These are phyloP conservation scores for Scarus forsteni DNA, from an alignment of 2,797 vertebrate genomes.

Conservation along the genomic window DNA sequence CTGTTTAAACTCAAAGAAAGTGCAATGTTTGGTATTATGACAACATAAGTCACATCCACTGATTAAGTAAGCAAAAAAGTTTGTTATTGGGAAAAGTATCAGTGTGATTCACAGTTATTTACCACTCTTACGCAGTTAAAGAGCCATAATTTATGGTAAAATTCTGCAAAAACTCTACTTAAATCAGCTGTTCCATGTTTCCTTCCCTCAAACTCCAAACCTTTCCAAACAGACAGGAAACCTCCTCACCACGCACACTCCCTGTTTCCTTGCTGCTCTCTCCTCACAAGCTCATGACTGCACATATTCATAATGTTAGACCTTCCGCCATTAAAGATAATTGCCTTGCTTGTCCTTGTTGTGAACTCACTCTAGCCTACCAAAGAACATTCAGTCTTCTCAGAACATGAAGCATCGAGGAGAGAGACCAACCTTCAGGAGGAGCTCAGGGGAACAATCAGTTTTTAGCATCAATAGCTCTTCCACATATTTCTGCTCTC, in stretches of 20 bases:
- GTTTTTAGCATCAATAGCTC: slow-evolving; percentile 3
- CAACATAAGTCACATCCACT: too few species aligned
- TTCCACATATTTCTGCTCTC: slow-evolving; percentile 11
- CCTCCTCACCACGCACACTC: slow-evolving; percentile 14
- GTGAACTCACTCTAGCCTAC: slow-evolving; percentile 58
- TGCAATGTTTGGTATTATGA: too few species aligned
- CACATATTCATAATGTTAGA: slow-evolving; percentile 46
- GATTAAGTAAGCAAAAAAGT: too few species aligned
- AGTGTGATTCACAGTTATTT: too few species aligned
- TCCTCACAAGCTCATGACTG: slow-evolving; percentile 33
- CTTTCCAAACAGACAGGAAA: slow-evolving; percentile 16
- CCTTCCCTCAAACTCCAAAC: slow-evolving; percentile 5
- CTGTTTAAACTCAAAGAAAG: too few species aligned
- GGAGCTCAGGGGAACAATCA: slow-evolving; percentile 28
- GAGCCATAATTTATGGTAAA: background rate
- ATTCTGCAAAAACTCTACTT: background rate
- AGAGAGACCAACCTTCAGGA: slow-evolving; percentile 23
- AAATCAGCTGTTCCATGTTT: background rate
- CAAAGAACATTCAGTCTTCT: slow-evolving; percentile 28
- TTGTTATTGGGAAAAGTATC: too few species aligned
- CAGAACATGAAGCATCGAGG: slow-evolving; percentile 21
- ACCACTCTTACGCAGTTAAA: too few species aligned
- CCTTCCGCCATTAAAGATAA: slow-evolving; percentile 56
- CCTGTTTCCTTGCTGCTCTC: slow-evolving; percentile 12
- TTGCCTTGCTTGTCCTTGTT: slow-evolving; percentile 47